These are phyloP conservation scores for Dicyrtomina minuta DNA, from an alignment of 2,888 invertebrate species.

Conservation along the genomic window DNA sequence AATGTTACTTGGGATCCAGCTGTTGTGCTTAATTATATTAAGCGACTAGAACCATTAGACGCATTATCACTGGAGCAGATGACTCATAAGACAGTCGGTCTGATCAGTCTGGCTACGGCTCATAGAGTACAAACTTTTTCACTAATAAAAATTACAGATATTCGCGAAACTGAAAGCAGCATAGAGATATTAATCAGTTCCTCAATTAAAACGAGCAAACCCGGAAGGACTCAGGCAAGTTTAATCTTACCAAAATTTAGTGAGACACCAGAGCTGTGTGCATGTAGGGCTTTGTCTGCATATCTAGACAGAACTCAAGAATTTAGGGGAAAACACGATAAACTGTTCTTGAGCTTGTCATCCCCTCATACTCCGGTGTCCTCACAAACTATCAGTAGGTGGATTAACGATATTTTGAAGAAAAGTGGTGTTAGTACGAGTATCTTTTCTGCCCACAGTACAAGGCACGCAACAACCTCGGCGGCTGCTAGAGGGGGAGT, in stretches of 20 bases:
- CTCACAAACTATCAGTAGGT: no score
- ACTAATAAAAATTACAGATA: slow-evolving; percentile 22
- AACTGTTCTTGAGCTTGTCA: slow-evolving; percentile 23
- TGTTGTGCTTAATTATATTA: slow-evolving; percentile 22
- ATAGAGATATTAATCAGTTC: slow-evolving; percentile 17
- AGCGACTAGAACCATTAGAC: slow-evolving; percentile 3
- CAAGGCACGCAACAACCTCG: no score
- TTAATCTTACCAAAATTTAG: slow-evolving; percentile 23
- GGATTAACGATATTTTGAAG: no score
- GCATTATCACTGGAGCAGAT: slow-evolving; percentile 13
- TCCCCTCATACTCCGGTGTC: no score
- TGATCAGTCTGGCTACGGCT: slow-evolving; percentile 35
- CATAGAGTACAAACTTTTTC: slow-evolving; percentile 37
- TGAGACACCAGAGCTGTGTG: slow-evolving; percentile 27
- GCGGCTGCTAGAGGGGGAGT: no score
- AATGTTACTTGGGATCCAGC: slow-evolving; percentile 30
- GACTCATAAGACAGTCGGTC: slow-evolving; percentile 25
- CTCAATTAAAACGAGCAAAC: slow-evolving; percentile 23
- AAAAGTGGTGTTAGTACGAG: no score
- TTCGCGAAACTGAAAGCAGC: slow-evolving; percentile 2
- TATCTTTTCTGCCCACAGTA: no score
- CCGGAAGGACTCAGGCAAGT: slow-evolving; percentile 17
- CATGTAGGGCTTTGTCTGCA: not conserved
- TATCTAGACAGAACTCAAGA: slow-evolving; percentile 24
- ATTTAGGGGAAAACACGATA: not conserved